phyloP scores from a whole-genome alignment of 2,113 vertebrate genomes.

The Calyptommatus sinebrachiatus region DNA sequence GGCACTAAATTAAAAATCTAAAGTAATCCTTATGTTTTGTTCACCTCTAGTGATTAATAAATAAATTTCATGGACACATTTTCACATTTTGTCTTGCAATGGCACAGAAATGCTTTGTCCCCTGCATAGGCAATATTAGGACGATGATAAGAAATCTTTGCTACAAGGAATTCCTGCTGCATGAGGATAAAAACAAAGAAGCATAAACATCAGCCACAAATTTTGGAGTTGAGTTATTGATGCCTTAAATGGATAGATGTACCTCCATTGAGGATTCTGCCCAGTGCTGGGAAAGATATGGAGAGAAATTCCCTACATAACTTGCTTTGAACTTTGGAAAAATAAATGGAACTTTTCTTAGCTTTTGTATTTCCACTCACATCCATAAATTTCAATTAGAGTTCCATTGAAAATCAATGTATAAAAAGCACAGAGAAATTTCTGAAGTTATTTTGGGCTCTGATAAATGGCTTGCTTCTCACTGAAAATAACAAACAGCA shows the following conservation, averaged over 20 bases:
- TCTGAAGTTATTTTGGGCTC: slow-evolving; percentile 23
- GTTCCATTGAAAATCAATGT: slow-evolving; percentile 27
- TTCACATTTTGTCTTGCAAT: too few species aligned
- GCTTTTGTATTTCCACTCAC: background rate
- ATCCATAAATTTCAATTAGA: slow-evolving; percentile 22
- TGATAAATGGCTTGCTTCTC: slow-evolving; percentile 4
- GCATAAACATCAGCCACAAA: background rate
- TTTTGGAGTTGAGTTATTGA: background rate
- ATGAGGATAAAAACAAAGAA: background rate
- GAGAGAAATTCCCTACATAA: background rate
- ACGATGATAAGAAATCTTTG: too few species aligned
- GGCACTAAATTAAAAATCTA: too few species aligned
- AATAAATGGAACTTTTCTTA: slow-evolving; percentile 13
- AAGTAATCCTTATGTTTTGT: too few species aligned
- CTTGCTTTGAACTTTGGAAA: background rate
- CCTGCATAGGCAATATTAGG: too few species aligned
- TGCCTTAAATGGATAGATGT: background rate
- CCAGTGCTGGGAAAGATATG: background rate
- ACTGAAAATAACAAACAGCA: background rate
- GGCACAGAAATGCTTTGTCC: too few species aligned
- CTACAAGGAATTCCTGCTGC: background rate
- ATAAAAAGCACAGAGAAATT: slow-evolving; percentile 13
- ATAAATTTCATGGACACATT: too few species aligned
- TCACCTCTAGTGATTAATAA: too few species aligned
- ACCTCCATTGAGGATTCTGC: background rate